Base-by-base conservation (phyloP, 2,113 vertebrate genomes). In the Oenanthe oenanthe region DNA sequence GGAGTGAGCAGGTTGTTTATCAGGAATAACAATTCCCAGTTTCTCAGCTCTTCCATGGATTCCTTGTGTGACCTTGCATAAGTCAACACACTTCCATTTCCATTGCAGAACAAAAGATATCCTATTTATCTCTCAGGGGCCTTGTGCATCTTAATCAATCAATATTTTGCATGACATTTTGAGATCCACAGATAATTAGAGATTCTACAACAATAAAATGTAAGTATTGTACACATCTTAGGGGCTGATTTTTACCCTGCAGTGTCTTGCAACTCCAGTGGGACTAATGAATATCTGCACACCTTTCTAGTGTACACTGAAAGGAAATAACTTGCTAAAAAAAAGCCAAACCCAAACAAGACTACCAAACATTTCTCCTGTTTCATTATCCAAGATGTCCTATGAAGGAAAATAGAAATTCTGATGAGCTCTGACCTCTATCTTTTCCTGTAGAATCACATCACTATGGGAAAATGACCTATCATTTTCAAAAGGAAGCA, bases 141-240 rank as follows among this genome's bases (percentile, higher is more conserved):
- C 71, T 70, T 76, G 26, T 77, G 13, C 81, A 56, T 91, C 77
- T 88, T 93, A 91, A 94, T 95, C 62, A 93, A 90, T 85, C 87
- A 91, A 62, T 82, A 66, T 81, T 92, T 93, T 89, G 72, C 31
- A 68, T 72, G 70, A 60, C 70, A 75, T 57, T 87, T 91, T 91
- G 42, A 93, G 81, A 87, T 87, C 77, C 42, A 61, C 42, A 65
- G 65, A 91, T 92, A 87, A 91, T 93, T 92, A 86, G 68, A 86
- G 56, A 68, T 66, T 85, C 54, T 78, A 36, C 4, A 1, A 85
- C 70, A 92, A 89, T 72, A 75, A 89, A 94, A 79, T 2, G 0
- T 24, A 82, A 45, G 10, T 87, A 53, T 21, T 50, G 40, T 71
- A 82, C 31, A 48, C 19, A 87, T 28, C 20, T 89, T 77, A 61